Percentiles rank a stretch among this genome's conserved stretches.
Conservation (phyloP, 2,113 vertebrate genomes). For the Rhombomys opimus region DNA sequence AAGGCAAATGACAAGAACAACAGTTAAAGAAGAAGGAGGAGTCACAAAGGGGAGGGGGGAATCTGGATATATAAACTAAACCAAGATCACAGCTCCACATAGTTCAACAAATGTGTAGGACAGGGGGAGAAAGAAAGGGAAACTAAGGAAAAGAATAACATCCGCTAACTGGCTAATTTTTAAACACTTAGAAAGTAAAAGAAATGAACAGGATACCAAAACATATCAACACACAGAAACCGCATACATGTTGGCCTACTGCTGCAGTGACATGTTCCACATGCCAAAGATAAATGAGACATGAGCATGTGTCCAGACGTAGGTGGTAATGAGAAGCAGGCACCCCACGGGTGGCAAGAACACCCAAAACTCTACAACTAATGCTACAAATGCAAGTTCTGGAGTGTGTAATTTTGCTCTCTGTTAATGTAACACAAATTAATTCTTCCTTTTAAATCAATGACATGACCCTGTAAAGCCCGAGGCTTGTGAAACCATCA, state of each 20-base stretch:
- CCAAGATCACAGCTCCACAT: slow-evolving; percentile 82
- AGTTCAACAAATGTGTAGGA: slow-evolving; percentile 77
- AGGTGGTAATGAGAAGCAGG: slow-evolving; percentile 77
- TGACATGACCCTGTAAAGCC: slow-evolving; percentile 77
- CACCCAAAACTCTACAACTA: slow-evolving; percentile 83
- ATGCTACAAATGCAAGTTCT: slow-evolving; percentile 79
- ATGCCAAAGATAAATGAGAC: slow-evolving; percentile 69
- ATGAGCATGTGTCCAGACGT: slow-evolving; percentile 59
- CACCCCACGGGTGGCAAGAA: slow-evolving; percentile 73
- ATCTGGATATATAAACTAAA: slow-evolving; percentile 78
- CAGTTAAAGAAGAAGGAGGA: slow-evolving; percentile 72
- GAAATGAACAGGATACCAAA: slow-evolving; percentile 75
- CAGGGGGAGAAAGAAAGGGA: slow-evolving; percentile 62
- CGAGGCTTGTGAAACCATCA: slow-evolving; percentile 74
- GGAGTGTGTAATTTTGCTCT: slow-evolving; percentile 83
- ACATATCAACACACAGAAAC: slow-evolving; percentile 70
- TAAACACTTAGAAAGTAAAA: slow-evolving; percentile 80
- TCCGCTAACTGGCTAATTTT: slow-evolving; percentile 81
- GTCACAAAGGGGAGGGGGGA: slow-evolving; percentile 53
- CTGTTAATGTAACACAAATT: slow-evolving; percentile 76
- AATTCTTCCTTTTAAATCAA: slow-evolving; percentile 66
- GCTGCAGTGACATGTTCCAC: slow-evolving; percentile 73
- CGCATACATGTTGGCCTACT: slow-evolving; percentile 67
- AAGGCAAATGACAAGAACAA: slow-evolving; percentile 60
- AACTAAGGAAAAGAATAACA: slow-evolving; percentile 52